Evolutionary conservation across 2,797 vertebrate species (phyloP).

Genomic region (Acipenser ruthenus): DNA sequence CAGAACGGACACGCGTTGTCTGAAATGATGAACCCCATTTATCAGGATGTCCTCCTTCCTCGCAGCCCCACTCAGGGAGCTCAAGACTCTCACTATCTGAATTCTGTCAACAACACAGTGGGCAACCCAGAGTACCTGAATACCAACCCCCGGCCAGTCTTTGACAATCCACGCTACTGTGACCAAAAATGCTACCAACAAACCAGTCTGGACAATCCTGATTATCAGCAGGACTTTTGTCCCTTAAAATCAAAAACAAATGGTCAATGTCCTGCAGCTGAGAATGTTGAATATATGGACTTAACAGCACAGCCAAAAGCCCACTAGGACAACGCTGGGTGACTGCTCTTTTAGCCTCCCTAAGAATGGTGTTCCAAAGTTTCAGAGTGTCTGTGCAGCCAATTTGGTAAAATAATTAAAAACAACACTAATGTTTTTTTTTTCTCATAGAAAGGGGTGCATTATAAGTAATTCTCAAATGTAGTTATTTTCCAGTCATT

Average conservation of each 20-base stretch:
- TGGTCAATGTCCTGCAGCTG: conserved; percentile 63
- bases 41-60: conserved; percentile 63
- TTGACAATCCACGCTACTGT: conserved; percentile 44
- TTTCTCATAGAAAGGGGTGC: too few relatives aligned
- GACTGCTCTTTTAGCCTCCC: conserved; percentile 20
- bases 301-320: conserved; percentile 46
- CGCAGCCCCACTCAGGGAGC: conserved; percentile 38
- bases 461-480: conserved; percentile 18
- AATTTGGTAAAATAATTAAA: conserved; percentile 15
- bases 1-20: conserved; percentile 54
- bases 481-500: conserved; percentile 1
- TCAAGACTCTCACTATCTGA: conserved; percentile 77
- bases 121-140: conserved; percentile 77
- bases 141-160: conserved; percentile 33
- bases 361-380: conserved; percentile 16
- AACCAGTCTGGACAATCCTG: conserved; percentile 78
- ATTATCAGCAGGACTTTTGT: conserved; percentile 75
- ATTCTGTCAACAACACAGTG: conserved; percentile 60
- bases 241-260: conserved; percentile 73
- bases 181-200: conserved; percentile 61
- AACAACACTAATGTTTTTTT: conserved; percentile 25
- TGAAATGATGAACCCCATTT: conserved; percentile 68
- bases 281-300: conserved; percentile 77
- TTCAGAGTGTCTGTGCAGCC: conserved; percentile 14
- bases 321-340: conserved; percentile 30